phyloP scores from a whole-genome alignment of 2,797 vertebrate genomes.

The Acropternis orthonyx region DNA sequence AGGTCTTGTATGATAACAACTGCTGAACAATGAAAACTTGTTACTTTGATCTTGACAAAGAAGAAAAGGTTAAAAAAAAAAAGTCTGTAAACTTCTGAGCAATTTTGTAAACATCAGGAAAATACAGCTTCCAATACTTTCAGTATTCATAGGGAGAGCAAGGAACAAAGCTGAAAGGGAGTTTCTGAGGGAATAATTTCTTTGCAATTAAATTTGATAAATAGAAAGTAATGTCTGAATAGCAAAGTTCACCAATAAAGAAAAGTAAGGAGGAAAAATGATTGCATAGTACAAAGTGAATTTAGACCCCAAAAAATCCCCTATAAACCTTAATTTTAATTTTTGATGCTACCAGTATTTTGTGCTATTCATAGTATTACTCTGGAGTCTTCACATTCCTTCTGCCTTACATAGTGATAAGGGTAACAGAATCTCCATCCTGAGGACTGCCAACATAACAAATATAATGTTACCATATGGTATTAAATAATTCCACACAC shows the following conservation, averaged over 20 bases:
- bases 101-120: not conserved
- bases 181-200: not conserved
- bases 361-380: not conserved
- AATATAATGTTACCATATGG: not conserved
- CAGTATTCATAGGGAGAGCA: not conserved
- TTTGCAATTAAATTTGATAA: not conserved
- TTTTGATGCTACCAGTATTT: not conserved
- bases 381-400: not conserved
- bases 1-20: not conserved
- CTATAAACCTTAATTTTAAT: not conserved
- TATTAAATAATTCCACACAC: constrained; percentile 2
- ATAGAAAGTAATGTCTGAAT: not conserved
- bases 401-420: not conserved
- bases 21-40: not conserved
- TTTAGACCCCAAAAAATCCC: rapidly evolving
- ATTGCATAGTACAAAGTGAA: not conserved
- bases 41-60: not conserved
- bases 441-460: not conserved
- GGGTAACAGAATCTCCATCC: not conserved
- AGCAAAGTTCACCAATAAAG: not conserved
- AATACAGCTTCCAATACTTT: not conserved
- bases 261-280: not conserved
- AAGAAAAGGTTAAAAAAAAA: not conserved
- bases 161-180: not conserved
- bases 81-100: not conserved